phyloP scores from a whole-genome alignment of 2,888 invertebrate species.

The Parnassius mnemosyne region DNA sequence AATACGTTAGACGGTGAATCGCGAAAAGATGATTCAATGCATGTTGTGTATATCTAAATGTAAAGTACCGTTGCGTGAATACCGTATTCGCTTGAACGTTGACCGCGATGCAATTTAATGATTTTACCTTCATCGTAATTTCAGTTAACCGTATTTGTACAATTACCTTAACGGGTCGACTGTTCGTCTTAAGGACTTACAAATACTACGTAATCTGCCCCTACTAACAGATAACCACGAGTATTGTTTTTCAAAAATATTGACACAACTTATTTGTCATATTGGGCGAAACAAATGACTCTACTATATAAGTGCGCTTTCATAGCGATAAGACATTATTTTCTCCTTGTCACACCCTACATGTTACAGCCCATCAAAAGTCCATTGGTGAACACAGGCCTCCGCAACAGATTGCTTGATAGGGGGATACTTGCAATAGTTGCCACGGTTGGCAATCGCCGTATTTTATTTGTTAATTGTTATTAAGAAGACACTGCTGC shows the following conservation, averaged over 20 bases:
- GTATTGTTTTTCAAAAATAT: neutral
- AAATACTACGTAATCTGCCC: constrained; percentile 21
- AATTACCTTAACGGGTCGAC: constrained; percentile 38
- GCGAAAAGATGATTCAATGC: constrained; percentile 63
- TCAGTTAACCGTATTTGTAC: constrained; percentile 43
- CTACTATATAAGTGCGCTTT: no score
- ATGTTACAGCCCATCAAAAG: no score
- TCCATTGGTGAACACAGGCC: no score
- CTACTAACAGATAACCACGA: constrained; percentile 1
- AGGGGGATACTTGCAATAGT: no score
- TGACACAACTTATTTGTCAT: neutral
- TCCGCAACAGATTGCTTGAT: no score
- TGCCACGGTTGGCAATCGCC: no score
- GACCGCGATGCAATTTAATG: constrained; percentile 59
- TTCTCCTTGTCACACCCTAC: no score
- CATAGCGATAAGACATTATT: no score
- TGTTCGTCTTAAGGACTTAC: constrained; percentile 11
- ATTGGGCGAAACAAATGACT: neutral
- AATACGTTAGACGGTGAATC: constrained; percentile 53
- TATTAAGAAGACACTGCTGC: no score
- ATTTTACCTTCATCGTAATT: constrained; percentile 47
- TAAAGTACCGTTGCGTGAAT: constrained; percentile 68
- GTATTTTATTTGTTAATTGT: no score
- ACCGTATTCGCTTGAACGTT: constrained; percentile 59
- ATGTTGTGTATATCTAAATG: constrained; percentile 66